Base-by-base conservation (phyloP, 2,797 vertebrate genomes). In the Sphenopsis melanotis region DNA sequence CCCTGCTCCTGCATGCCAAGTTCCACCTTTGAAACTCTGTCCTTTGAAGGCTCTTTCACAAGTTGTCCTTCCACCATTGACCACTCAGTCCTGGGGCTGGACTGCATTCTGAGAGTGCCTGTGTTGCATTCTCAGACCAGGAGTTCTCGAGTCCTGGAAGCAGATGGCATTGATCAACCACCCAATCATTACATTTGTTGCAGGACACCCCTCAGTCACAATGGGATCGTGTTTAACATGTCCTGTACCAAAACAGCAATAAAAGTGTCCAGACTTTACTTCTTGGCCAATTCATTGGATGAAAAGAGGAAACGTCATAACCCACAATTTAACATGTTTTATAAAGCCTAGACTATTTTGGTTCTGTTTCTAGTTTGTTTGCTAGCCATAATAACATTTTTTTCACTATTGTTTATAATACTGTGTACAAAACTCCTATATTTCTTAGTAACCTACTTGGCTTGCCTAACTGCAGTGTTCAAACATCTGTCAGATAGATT, bases 231-330 rank as follows among this genome's bases (percentile, higher is more conserved):
- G 15, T 93, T 95, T 91, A 89, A 57, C 44, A n/a, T 34, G 18
- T 34, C 50, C 11, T 24, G 32, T 52, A 87, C 34, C 0, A 0
- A 57, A 92, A 50, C 26, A 47, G 39, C n/a, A 81, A 81, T 57
- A 64, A 55, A 81, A 93, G 15, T 59, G 80, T 49, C 29, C 36
- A 55, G 42, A 36, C 6, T 78, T 75, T 68, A 52, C 36, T 88
- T 82, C 52, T 56, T 69, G 79, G 47, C 29, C 21, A 86, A 17
- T 32, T 75, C 2, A 47, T 41, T 85, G 57, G 9, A 77, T 32
- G 36, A 70, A 94, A 92, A 60, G 29, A 93, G 52, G 52, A 95
- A 96, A 94, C 37, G 19, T 32, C 36, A 70, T 78, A 84, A 85
- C n/a, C 12, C 32, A 53, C n/a, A 71, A 71, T 36, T 85, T 65